A percentile compares a stretch with the other conserved stretches of the same genome.
Evolutionary conservation across 92 coral and sea anemone species (phyloP).

Genomic region (Palythoa grandiflora): DNA sequence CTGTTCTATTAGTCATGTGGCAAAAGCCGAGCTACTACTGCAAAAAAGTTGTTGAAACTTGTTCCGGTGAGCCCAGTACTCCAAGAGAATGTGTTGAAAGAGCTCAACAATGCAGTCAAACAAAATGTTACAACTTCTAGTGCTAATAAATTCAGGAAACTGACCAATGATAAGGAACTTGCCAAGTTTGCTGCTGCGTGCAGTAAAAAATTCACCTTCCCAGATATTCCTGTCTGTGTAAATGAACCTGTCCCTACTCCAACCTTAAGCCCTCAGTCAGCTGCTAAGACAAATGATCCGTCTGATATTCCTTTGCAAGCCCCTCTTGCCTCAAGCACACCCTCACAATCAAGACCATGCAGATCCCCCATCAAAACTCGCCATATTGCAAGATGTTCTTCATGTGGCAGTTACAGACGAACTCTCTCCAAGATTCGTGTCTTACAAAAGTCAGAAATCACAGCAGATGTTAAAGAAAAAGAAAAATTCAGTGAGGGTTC

Average conservation of each 20-base stretch:
- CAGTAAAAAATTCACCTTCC: conserved; percentile 15
- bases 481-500: no score
- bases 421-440: conserved; percentile 2
- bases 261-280: no score
- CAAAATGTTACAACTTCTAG: conserved; percentile 19
- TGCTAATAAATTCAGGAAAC: conserved; percentile 18
- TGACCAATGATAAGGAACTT: conserved; percentile 30
- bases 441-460: conserved; percentile 7
- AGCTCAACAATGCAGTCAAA: conserved; percentile 18
- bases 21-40: conserved; percentile 12
- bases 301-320: no score
- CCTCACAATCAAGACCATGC: no score
- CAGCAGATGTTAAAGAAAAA: background rate
- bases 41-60: conserved; percentile 10
- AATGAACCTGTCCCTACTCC: conserved; percentile 1
- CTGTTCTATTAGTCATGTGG: conserved; percentile 15
- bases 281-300: no score
- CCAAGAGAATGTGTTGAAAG: conserved; percentile 24
- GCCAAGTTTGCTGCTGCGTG: conserved; percentile 28
- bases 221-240: conserved; percentile 14
- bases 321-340: no score
- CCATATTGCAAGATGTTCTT: background rate
- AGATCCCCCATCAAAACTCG: conserved; percentile 33
- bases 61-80: conserved; percentile 20
- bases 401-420: conserved; percentile 7